Evolutionary conservation across 2,113 vertebrate genomes (phyloP).

Genomic region (Heterochromis multidens): DNA sequence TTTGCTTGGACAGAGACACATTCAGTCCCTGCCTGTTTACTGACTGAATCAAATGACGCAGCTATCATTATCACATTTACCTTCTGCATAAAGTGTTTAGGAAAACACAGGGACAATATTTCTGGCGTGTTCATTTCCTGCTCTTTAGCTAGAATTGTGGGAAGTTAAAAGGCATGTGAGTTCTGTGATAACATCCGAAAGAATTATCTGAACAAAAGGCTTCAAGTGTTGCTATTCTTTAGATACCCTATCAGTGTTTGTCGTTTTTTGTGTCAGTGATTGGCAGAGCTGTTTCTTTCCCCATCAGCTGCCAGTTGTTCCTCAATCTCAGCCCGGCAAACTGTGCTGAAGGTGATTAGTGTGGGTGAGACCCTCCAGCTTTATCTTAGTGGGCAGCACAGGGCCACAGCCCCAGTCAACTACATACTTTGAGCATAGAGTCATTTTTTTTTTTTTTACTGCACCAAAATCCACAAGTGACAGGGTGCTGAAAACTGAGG

Average conservation of each 20-base stretch:
- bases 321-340: constrained; percentile 27
- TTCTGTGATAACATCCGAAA: constrained; percentile 20
- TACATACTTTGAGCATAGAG: constrained; percentile 46
- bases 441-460: constrained; percentile 29
- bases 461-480: constrained; percentile 34
- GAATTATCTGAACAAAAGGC: constrained; percentile 16
- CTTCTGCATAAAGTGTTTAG: neutral
- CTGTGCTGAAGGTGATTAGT: constrained; percentile 49
- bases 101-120: neutral
- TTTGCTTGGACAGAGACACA: neutral
- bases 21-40: neutral
- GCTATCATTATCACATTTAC: neutral
- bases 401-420: constrained; percentile 31
- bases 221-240: constrained; percentile 14
- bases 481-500: constrained; percentile 22
- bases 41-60: constrained; percentile 6
- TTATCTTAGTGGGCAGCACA: constrained; percentile 24
- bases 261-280: neutral
- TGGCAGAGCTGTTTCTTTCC: constrained; percentile 1
- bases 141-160: constrained; percentile 2
- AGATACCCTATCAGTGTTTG: constrained; percentile 21
- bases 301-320: constrained; percentile 19
- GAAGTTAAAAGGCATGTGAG: neutral
- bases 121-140: neutral
- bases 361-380: constrained; percentile 51